Base-by-base conservation (phyloP, 1,140 invertebrate genomes). In the Triops longicaudatus region DNA sequence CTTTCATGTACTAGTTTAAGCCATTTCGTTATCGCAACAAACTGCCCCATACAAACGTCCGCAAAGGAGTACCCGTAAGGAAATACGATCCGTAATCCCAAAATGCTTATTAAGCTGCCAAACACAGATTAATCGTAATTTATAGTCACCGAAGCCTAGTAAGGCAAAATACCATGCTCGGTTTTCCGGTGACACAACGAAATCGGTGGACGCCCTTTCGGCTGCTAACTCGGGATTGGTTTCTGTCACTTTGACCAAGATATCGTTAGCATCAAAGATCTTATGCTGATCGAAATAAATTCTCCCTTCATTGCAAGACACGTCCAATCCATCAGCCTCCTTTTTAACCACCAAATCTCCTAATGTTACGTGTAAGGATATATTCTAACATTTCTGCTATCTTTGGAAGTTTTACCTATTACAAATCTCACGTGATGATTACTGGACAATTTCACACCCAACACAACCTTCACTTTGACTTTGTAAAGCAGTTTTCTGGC, bases 51-150 rank as follows among this genome's bases (percentile, higher is more conserved):
- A 77, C 97, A 92, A 3, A 95, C 95, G 76, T 93, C 91, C 14
- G 96, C 93, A 85, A 98, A 99, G 81, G 96, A 89, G 83, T 97
- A 98, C 76, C 94, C 89, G 84, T 98, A 94, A 0, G 96, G 96
- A 82, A 98, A 98, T 72, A 91, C 87, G 72, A 94, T 87, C 79
- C 90, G 88, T 10, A 94, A 87, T 4, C 88, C 88, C 37, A 90
- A 88, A 76, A 95, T 90, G 37, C 87, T 88, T 14, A 94, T 86
- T 42, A 83, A 81, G 86, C 85, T 83, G 73, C 14, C 78, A 14
- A 31, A 79, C 73, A 72, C 41, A 76, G 43, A 42, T n/a, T 74
- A 44, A 73, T 75, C 78, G 79, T 72, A 1, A 78, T 76, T 78
- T 79, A 75, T 73, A n/a, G 26, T 77, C 9, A 77, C 73, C 42